Base-by-base conservation (phyloP, 2,888 invertebrate species). In the Capitulum mitella region DNA sequence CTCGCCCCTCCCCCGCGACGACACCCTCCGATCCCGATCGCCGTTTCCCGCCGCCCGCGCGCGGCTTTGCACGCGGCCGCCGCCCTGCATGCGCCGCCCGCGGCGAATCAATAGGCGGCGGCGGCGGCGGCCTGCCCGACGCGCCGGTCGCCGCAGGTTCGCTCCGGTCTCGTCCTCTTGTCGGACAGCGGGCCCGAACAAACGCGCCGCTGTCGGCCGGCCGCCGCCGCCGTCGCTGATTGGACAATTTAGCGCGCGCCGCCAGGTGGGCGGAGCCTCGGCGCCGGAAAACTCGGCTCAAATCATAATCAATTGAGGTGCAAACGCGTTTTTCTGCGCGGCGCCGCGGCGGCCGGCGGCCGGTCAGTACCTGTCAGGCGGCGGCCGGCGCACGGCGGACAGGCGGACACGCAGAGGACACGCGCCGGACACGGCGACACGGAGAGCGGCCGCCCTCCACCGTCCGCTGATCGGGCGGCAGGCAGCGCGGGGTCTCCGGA, bases 291-390 rank as follows among this genome's bases (percentile, higher is more conserved):
- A 70, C 70, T 37, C 70, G 70, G 70, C 70, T 70, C 40, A 70
- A 70, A 70, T 70, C 70, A 70, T 70, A 70, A 70, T 70, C 70
- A 70, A 70, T 70, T 70, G 70, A 70, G 70, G 70, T 70, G 70
- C 70, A 70, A 70, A 40, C 70, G 70, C 70, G 70, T 70, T 70
- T 70, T 70, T 70, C 70, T 37, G 70, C 70, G 70, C 70, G 70
- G 19, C 29, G 70, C 70, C 6, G 70, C 70, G 70, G 26, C 37
- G 26, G 34, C 40, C 14, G 37, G 26, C 1, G 8, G 1, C 29
- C 40, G 29, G 64, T 32, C 64, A 64, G 64, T 64, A 64, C 64
- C 64, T 64, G 64, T 32, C 34, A 0, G 34, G 14, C 12, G 64
- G 5, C 16, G 34, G 34, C 2, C 16, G 5, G 51, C 51, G 22